A percentile compares a stretch with the other conserved stretches of the same genome.
Evolutionary conservation across 2,888 invertebrate genomes (phyloP).

Genomic region (Drosophila flavopinicola): DNA sequence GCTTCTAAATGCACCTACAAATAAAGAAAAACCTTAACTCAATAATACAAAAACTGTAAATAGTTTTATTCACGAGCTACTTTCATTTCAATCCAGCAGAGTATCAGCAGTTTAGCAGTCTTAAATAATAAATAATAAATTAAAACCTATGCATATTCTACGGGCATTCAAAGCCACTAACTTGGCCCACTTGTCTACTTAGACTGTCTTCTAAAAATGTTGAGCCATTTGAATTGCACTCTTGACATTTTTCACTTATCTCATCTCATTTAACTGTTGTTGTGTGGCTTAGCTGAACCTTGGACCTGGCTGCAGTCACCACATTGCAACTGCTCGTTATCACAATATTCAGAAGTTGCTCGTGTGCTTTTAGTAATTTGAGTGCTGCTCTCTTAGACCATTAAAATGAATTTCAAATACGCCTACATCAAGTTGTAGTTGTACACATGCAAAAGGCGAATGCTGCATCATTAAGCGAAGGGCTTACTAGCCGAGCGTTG

Average conservation of each 20-base stretch:
- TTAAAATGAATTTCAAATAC: constrained; percentile 46
- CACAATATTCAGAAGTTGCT: constrained; percentile 19
- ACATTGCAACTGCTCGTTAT: constrained; percentile 44
- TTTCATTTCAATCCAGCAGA: too few relatives aligned
- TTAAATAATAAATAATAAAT: neutral
- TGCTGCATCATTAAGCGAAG: constrained; percentile 51
- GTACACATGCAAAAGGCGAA: constrained; percentile 13
- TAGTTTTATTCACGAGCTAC: neutral
- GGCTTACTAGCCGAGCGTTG: constrained; percentile 10
- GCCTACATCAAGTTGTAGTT: constrained; percentile 28
- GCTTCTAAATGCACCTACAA: too few relatives aligned
- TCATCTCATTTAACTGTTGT: constrained; percentile 3
- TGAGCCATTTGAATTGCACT: neutral
- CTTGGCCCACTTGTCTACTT: neutral
- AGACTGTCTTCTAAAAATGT: neutral
- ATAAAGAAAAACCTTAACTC: too few relatives aligned
- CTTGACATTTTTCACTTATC: constrained; percentile 12
- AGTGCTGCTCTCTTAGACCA: constrained; percentile 41
- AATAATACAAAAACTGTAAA: too few relatives aligned
- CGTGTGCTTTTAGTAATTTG: constrained; percentile 35
- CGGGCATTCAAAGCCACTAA: constrained; percentile 10
- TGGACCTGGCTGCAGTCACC: constrained; percentile 9
- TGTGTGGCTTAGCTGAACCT: constrained; percentile 29
- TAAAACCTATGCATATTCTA: constrained; percentile 3
- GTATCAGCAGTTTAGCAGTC: too few relatives aligned